Conservation (phyloP, 2,797 vertebrate genomes). For the Hydrocynus forskahlii region DNA sequence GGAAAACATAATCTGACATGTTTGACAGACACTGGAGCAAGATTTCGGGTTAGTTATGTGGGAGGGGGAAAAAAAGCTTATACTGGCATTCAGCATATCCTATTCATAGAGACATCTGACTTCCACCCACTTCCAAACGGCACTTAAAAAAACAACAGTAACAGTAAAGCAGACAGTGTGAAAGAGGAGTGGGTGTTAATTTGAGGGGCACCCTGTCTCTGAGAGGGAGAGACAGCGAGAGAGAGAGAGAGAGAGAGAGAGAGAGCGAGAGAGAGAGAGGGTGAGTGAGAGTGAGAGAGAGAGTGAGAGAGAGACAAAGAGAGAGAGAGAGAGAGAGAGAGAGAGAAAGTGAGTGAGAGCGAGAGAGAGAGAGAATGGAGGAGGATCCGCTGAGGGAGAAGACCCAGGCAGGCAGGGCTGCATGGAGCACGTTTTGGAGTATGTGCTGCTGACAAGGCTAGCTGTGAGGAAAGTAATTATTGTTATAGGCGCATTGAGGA, state of each 20-base stretch:
- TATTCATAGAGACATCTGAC: conserved; percentile 49
- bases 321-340: conserved; percentile 1
- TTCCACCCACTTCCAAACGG: conserved; percentile 50
- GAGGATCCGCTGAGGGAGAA: conserved; percentile 19
- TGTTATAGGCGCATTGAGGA: conserved; percentile 23
- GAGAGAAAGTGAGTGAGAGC: conserved; percentile 4
- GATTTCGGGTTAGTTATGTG: neutral
- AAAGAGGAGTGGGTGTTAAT: conserved; percentile 49
- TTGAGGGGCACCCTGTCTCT: conserved; percentile 36
- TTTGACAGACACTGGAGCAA: neutral
- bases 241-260: conserved; percentile 9
- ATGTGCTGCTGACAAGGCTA: conserved; percentile 24
- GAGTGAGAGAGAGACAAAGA: conserved; percentile 7
- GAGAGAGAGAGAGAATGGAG: neutral
- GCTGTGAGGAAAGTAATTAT: conserved; percentile 31
- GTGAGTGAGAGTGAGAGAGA: neutral
- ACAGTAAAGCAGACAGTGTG: conserved; percentile 14
- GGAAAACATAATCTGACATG: neutral
- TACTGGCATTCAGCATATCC: neutral
- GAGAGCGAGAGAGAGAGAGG: conserved; percentile 19
- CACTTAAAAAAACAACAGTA: conserved; percentile 37
- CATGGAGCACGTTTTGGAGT: conserved; percentile 22
- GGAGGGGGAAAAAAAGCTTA: neutral
- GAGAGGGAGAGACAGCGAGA: conserved; percentile 4
- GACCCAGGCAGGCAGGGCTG: conserved; percentile 13